phyloP scores from a whole-genome alignment of 2,797 vertebrate species.

The Halcyon chelicuti region DNA sequence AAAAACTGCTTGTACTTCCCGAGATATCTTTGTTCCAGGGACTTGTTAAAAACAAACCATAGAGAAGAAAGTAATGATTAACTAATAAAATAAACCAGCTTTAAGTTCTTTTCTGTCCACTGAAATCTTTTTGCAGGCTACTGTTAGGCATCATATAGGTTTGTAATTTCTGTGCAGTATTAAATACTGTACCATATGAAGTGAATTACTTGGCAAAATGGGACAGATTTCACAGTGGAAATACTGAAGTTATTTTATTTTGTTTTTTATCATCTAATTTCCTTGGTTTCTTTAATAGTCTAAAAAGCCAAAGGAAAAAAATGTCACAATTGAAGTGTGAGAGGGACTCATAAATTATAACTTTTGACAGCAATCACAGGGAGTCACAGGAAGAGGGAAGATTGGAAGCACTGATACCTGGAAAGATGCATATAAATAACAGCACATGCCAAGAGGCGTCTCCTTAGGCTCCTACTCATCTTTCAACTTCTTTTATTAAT shows the following conservation, averaged over 20 bases:
- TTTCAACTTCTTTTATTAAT: conserved; percentile 13
- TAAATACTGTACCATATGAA: not conserved
- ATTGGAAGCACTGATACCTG: not conserved
- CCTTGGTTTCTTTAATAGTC: conserved; percentile 26
- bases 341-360: not conserved
- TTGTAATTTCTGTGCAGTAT: not conserved
- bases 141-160: not conserved
- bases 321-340: not conserved
- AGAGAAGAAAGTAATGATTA: not conserved
- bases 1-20: not conserved
- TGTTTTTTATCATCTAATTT: not conserved
- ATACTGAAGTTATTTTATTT: conserved; percentile 25
- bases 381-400: not conserved
- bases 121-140: not conserved
- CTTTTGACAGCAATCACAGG: conserved; percentile 10
- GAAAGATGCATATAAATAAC: conserved; percentile 8
- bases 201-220: conserved; percentile 22
- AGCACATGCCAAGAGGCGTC: not conserved
- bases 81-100: not conserved
- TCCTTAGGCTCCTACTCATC: not conserved
- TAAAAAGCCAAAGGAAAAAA: not conserved
- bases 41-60: not conserved
- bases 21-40: not conserved
- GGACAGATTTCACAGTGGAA: conserved; percentile 20
- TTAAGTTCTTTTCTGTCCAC: not conserved